Evolutionary conservation across 2,113 vertebrate species (phyloP).

Genomic region (Pogona vitticeps): DNA sequence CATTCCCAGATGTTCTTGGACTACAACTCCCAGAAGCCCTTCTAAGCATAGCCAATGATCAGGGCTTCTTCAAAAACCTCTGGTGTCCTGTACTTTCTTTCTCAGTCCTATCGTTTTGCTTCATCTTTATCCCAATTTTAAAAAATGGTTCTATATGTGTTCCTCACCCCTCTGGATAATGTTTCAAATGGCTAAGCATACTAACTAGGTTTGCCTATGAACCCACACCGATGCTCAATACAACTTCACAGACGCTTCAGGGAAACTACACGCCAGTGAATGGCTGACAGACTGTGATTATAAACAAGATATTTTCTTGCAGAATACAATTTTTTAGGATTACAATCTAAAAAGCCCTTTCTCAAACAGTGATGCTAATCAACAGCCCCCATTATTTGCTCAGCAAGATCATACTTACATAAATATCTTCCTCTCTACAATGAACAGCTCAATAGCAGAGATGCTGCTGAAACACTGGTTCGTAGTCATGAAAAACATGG

Average conservation of each 20-base stretch:
- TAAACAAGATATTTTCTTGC: not conserved
- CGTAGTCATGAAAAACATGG: conserved; percentile 90
- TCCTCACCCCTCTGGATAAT: not conserved
- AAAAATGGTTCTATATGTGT: not conserved
- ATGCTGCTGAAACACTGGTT: conserved; percentile 92
- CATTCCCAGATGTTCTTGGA: no score
- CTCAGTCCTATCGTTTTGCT: not conserved
- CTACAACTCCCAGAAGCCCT: no score
- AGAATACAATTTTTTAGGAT: not conserved
- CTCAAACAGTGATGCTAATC: not conserved
- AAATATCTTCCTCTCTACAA: conserved; percentile 91
- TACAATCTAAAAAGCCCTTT: not conserved
- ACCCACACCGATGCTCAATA: no score
- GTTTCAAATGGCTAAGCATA: not conserved
- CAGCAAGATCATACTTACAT: conserved; percentile 77
- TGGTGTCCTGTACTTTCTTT: not conserved
- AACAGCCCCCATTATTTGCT: not conserved
- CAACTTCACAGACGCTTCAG: not conserved
- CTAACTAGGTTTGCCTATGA: not conserved
- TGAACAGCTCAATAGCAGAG: conserved; percentile 89
- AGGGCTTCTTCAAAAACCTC: not conserved
- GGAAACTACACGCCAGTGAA: not conserved
- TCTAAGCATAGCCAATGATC: not conserved
- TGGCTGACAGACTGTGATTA: not conserved
- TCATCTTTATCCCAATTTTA: not conserved